These are phyloP conservation scores for Oscheius myriophilus DNA, from an alignment of 2,888 invertebrate species.

Conservation along the genomic window DNA sequence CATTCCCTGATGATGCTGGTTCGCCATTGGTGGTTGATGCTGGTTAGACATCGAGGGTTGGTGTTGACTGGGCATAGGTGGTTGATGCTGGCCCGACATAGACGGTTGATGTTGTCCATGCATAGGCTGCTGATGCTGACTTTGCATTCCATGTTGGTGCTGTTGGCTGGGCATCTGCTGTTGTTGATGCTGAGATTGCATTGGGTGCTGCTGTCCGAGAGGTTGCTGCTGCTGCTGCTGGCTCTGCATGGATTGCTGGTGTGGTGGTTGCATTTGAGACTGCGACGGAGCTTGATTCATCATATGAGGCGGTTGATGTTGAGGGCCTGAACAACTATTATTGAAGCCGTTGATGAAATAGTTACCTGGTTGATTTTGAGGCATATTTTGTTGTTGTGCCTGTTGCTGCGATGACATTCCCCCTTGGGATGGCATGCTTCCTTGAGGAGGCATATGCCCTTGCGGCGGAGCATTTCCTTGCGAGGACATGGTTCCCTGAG, in stretches of 20 bases:
- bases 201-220: not conserved
- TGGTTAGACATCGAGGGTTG: conserved; percentile 4
- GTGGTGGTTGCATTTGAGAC: not conserved
- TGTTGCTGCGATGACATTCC: conserved; percentile 9
- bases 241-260: not conserved
- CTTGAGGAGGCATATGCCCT: too few relatives aligned
- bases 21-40: conserved; percentile 11
- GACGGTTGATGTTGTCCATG: conserved; percentile 10
- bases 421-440: too few relatives aligned
- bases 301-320: too few relatives aligned
- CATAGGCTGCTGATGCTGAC: conserved; percentile 13
- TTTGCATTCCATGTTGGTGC: not conserved
- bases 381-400: not conserved
- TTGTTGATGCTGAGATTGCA: conserved; percentile 21
- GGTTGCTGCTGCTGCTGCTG: conserved; percentile 2
- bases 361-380: not conserved
- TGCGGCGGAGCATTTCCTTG: too few relatives aligned
- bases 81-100: conserved; percentile 16
- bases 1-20: conserved; percentile 21
- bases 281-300: not conserved
- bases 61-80: not conserved
- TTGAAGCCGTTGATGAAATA: too few relatives aligned
- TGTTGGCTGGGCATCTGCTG: conserved; percentile 23
- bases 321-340: too few relatives aligned
- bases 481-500: too few relatives aligned